A percentile compares a stretch with the other conserved stretches of the same genome.
These are phyloP conservation scores for Artibeus jamaicensis DNA, from an alignment of 2,797 vertebrate species.

Conservation along the genomic window DNA sequence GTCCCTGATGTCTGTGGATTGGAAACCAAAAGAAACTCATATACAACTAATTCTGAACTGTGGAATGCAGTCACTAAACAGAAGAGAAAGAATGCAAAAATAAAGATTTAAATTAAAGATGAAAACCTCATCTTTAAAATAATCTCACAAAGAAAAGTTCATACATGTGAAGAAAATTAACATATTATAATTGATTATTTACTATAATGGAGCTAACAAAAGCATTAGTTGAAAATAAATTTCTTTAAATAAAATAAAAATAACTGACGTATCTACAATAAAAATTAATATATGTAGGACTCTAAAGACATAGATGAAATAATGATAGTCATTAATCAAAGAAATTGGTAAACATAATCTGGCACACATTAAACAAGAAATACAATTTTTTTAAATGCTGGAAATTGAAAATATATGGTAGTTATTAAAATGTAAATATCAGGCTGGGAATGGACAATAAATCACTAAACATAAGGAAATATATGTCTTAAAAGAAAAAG, in stretches of 20 bases:
- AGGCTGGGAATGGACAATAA: neutral
- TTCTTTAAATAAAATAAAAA: neutral
- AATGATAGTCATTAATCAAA: neutral
- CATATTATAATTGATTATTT: neutral
- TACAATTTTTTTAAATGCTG: neutral
- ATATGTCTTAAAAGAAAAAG: neutral
- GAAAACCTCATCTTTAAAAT: neutral
- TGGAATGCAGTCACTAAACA: neutral
- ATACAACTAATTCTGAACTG: neutral
- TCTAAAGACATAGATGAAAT: neutral
- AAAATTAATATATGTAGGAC: neutral
- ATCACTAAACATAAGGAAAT: neutral
- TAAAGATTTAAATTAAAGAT: neutral
- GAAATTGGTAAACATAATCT: neutral
- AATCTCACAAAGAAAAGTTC: neutral
- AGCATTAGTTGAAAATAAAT: neutral
- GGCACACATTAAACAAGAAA: neutral
- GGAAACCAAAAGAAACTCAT: neutral
- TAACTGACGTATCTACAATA: neutral
- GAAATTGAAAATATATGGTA: neutral
- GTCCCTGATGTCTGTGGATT: neutral
- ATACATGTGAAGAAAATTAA: neutral
- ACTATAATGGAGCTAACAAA: neutral
- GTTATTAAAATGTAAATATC: neutral
- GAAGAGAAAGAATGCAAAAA: neutral